These are phyloP conservation scores for Tylochromis polylepis DNA, from an alignment of 2,113 vertebrate species.

Conservation along the genomic window DNA sequence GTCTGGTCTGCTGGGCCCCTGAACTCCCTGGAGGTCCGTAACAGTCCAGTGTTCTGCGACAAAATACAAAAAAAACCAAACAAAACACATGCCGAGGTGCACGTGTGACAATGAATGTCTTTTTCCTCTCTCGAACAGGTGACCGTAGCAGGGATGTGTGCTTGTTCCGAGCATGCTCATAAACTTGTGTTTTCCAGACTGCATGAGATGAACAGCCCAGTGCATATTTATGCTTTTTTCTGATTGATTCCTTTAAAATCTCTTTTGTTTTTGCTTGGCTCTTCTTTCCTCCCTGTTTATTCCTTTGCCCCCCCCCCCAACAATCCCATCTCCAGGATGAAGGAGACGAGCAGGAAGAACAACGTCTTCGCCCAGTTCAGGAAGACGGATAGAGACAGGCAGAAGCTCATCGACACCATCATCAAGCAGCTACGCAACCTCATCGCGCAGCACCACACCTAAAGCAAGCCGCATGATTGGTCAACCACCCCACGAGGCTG, in stretches of 20 bases:
- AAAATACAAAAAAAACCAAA: not conserved
- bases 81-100: not conserved
- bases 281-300: not conserved
- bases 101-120: not conserved
- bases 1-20: not conserved
- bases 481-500: not conserved
- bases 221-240: not conserved
- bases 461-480: not conserved
- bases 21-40: not conserved
- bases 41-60: conserved; percentile 5
- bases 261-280: not conserved
- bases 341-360: conserved; percentile 91
- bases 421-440: conserved; percentile 92
- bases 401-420: conserved; percentile 93
- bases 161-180: not conserved
- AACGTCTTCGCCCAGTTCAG: conserved; percentile 92
- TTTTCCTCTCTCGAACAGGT: not conserved
- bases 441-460: conserved; percentile 82
- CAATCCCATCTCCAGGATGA: conserved; percentile 78
- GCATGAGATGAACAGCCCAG: not conserved
- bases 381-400: conserved; percentile 93
- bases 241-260: not conserved
- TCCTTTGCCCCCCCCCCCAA: not conserved
- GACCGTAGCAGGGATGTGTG: not conserved
- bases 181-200: not conserved